Base-by-base conservation (phyloP, 2,113 vertebrate species). In the Sceloporus tristichus region DNA sequence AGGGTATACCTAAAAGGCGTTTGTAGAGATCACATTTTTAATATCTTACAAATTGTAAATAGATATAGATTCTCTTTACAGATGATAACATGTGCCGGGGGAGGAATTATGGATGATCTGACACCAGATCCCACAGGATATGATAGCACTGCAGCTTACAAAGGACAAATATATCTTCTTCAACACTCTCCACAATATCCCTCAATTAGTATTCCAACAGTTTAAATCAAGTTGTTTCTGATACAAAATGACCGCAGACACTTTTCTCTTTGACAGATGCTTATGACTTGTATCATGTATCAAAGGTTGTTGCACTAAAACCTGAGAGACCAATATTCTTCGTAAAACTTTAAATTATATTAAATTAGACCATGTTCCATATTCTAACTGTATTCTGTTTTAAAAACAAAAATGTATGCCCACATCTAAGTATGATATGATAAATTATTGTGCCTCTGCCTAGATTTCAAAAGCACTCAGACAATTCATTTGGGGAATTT, bases 401-500 rank as follows among this genome's bases (percentile, higher is more conserved):
- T 88, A 8, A 74, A 76, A 82, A 81, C 38, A 68, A n/a, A 34
- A 23, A n/a, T 19, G 59, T 5, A 34, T 5, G 27, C 65, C 29
- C 16, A 66, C 14, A 65, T 7, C 38, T n/a, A 59, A 66, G 1
- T 68, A 85, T 8, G 14, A 94, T 68, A 85, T 8, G 14, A 94
- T 76, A 1, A 77, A 66, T n/a, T 85, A 86, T 68, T 78, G 48
- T 0, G 38, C 34, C 53, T 88, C 14, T 21, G 9, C 25, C 54
- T 73, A 29, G 0, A 53, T 68, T 92, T 87, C 65, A 76, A 90
- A 85, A 18, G 27, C 23, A 29, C n/a, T 81, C 19, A 83, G 68
- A 74, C 16, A 0, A 87, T 74, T 91, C 29, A 93, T 19, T 0
- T 82, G 66, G 90, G 73, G 29, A 13, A 74, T 66, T 87, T 92